phyloP scores from a whole-genome alignment of 2,113 vertebrate species.

The Gobiocypris rarus region DNA sequence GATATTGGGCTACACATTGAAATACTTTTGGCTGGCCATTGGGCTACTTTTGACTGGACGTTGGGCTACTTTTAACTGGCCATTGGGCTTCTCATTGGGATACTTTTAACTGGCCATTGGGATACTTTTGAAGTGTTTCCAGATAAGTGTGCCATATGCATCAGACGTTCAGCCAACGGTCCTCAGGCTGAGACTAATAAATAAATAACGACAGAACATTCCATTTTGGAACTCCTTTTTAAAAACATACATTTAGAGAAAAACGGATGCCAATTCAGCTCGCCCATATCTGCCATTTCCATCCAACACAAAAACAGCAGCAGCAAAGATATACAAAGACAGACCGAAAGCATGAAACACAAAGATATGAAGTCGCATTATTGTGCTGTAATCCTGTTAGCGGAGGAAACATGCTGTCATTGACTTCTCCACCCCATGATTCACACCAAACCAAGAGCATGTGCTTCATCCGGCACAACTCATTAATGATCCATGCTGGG shows the following conservation, averaged over 20 bases:
- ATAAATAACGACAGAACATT: conserved; percentile 64
- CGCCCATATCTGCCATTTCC: conserved; percentile 56
- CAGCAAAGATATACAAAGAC: conserved; percentile 8
- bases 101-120: no score
- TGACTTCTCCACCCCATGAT: conserved; percentile 23
- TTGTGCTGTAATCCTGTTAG: conserved; percentile 63
- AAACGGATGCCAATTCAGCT: conserved; percentile 60
- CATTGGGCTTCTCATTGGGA: no score
- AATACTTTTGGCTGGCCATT: no score
- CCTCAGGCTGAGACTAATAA: no score
- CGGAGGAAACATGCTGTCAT: conserved; percentile 49
- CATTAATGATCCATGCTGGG: conserved; percentile 36
- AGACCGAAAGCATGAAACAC: not conserved
- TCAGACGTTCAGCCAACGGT: no score
- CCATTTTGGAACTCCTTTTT: conserved; percentile 86
- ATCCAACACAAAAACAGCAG: conserved; percentile 59
- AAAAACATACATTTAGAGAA: conserved; percentile 82
- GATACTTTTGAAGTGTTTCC: no score
- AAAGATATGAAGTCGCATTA: conserved; percentile 62
- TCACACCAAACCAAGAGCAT: not conserved
- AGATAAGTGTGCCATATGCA: no score
- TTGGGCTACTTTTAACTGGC: no score
- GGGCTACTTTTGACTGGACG: no score
- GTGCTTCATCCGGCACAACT: conserved; percentile 3
- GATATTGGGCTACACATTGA: no score